Base-by-base conservation (phyloP, 2,113 vertebrate genomes). In the Tamias sibiricus region DNA sequence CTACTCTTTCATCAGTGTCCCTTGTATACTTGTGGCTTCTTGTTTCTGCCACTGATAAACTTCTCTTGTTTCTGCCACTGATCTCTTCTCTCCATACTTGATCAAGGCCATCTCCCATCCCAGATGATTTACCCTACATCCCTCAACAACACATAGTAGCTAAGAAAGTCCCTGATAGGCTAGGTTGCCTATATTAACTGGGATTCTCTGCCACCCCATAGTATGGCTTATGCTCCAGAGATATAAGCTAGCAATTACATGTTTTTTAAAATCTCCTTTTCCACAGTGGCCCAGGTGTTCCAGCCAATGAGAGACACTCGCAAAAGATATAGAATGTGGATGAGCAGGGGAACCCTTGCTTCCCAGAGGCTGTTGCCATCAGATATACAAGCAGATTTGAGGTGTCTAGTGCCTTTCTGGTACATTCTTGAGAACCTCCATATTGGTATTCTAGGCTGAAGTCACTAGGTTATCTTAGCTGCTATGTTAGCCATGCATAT, bases 351-450 rank as follows among this genome's bases (percentile, higher is more conserved):
- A 40, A 30, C 6, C 5, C 1, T 82, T 57, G 13, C 20, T 87
- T n/a, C 52, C 54, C 74, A 57, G 74, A 32, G 3, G 44, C 19
- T 79, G 24, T 8, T 71, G 40, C n/a, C 54, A 26, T 7, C 71
- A 49, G 52, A 54, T 14, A 57, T 16, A 49, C 2, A 5, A 26
- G 54, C 71, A 74, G 64, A 30, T 8, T 0, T 57, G 66, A 54
- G 28, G 17, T 7, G 2, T 8, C 5, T 0, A 35, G 26, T 3
- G 42, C 4, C 37, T 13, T 52, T 52, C 28, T 8, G 2, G 4
- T 8, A n/a, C 0, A 0, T 40, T 87, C 68, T 71, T 2, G 6
- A 80, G 24, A 68, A 20, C 12, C 24, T 19, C 10, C 7, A 10
- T 0, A 4, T 1, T 37, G n/a, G 5, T 35, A 1, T 57, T 88